Conservation (phyloP, 30 jellyfish, hydroid and myxozoan species). For the Pelagia noctiluca region DNA sequence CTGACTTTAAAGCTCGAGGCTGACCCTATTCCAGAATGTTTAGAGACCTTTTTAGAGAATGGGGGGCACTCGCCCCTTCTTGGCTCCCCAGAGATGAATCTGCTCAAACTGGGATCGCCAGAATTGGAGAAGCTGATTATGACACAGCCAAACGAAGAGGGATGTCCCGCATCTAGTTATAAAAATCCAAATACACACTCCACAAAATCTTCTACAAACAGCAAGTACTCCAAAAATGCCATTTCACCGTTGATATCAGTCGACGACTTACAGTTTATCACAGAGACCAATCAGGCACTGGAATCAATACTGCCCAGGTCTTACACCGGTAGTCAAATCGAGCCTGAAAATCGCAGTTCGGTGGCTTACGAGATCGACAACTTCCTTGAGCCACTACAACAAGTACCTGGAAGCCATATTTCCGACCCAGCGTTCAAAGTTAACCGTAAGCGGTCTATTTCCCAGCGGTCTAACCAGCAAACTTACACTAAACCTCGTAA, state of each 20-base stretch:
- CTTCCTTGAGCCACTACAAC: conserved; percentile 69
- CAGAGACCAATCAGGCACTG: conserved; percentile 76
- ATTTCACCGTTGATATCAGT: conserved; percentile 59
- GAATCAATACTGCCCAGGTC: conserved; percentile 58
- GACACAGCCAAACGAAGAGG: conserved; percentile 68
- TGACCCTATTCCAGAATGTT: conserved; percentile 71
- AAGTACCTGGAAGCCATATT: conserved; percentile 62
- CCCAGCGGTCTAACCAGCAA: too few relatives aligned
- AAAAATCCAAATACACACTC: conserved; percentile 42
- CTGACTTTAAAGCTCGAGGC: conserved; percentile 56
- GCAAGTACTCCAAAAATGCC: conserved; percentile 13
- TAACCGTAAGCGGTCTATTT: too few relatives aligned
- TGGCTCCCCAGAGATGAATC: conserved; percentile 84
- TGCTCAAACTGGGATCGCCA: conserved; percentile 75
- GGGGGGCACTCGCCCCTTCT: conserved; percentile 78
- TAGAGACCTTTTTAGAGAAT: conserved; percentile 6
- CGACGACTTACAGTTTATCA: conserved; percentile 73
- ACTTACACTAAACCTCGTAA: too few relatives aligned
- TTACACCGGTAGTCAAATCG: neutral
- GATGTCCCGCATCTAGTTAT: conserved; percentile 29
- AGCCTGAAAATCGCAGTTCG: neutral
- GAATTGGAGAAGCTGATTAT: conserved; percentile 76
- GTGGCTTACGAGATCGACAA: conserved; percentile 6
- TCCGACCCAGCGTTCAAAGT: conserved; percentile 15
- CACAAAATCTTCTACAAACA: conserved; percentile 26